phyloP scores from a whole-genome alignment of 2,888 invertebrate species.

The Drosophila prolongata region DNA sequence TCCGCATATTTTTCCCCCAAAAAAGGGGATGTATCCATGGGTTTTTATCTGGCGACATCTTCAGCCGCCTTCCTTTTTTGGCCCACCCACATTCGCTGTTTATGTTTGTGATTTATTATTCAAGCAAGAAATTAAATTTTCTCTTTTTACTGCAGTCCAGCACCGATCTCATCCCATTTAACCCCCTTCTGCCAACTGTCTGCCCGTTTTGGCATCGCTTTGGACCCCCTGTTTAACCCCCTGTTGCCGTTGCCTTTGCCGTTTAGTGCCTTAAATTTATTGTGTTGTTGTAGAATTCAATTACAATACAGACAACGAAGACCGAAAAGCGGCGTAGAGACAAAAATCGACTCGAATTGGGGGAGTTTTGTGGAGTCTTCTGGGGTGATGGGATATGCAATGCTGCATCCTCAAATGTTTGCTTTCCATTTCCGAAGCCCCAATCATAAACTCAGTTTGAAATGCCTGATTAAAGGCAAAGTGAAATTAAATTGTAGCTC shows the following conservation, averaged over 20 bases:
- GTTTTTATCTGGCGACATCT: constrained; percentile 71
- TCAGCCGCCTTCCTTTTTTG: not conserved
- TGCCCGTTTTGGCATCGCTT: constrained; percentile 51
- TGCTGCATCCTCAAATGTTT: constrained; percentile 65
- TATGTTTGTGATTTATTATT: constrained; percentile 82
- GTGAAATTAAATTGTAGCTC: constrained; percentile 18
- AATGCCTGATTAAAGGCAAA: constrained; percentile 15
- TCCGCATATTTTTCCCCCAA: not conserved
- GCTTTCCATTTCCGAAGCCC: constrained; percentile 24
- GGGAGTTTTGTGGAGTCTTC: constrained; percentile 6
- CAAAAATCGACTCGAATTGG: constrained; percentile 19
- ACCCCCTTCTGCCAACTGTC: constrained; percentile 24
- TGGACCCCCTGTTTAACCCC: constrained; percentile 2
- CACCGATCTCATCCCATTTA: constrained; percentile 19
- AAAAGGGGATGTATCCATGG: constrained; percentile 22
- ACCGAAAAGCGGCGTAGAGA: constrained; percentile 10
- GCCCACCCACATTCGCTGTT: constrained; percentile 50
- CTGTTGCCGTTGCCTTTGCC: constrained; percentile 22
- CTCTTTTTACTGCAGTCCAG: constrained; percentile 54
- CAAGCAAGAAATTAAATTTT: constrained; percentile 81
- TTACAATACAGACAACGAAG: constrained; percentile 62
- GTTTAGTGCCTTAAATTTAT: constrained; percentile 71
- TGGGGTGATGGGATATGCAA: constrained; percentile 51
- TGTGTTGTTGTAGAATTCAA: constrained; percentile 79
- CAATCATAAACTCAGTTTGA: constrained; percentile 8